phyloP scores from a whole-genome alignment of 2,113 vertebrate genomes.

The Tyrannus savana region DNA sequence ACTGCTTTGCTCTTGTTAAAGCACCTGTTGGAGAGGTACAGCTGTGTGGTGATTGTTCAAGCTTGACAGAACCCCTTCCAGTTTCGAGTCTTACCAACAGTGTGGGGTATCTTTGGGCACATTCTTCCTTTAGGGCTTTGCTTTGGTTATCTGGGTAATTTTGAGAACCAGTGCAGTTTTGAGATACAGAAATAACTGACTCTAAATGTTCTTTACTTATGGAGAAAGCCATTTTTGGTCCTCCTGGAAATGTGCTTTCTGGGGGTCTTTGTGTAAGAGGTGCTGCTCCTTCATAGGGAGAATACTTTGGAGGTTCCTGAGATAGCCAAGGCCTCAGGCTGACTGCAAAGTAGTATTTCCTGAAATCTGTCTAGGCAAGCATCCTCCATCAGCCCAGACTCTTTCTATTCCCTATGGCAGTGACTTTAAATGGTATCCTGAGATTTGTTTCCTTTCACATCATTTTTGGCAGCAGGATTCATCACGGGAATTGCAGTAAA shows the following conservation, averaged over 20 bases:
- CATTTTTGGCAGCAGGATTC: neutral
- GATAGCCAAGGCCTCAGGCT: neutral
- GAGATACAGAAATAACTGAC: neutral
- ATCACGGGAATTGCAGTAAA: neutral
- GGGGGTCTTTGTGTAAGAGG: neutral
- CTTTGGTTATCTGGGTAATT: neutral
- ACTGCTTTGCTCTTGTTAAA: conserved; percentile 33
- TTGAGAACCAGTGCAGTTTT: neutral
- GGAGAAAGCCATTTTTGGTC: neutral
- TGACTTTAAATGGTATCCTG: conserved; percentile 17
- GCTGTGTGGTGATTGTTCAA: conserved; percentile 38
- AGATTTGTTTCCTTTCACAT: conserved; percentile 9
- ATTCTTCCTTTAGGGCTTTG: neutral
- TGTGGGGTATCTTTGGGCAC: neutral
- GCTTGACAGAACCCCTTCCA: conserved; percentile 42
- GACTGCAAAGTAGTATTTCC: neutral
- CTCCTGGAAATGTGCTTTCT: neutral
- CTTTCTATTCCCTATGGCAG: neutral
- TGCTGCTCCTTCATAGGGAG: neutral
- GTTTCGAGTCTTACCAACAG: neutral
- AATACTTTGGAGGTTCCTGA: neutral
- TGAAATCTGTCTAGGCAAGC: conserved; percentile 2
- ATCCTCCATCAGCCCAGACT: neutral
- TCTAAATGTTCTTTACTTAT: neutral
- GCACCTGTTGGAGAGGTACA: conserved; percentile 56